phyloP scores from a whole-genome alignment of 2,113 vertebrate species.

The Gorsachius goisagi region DNA sequence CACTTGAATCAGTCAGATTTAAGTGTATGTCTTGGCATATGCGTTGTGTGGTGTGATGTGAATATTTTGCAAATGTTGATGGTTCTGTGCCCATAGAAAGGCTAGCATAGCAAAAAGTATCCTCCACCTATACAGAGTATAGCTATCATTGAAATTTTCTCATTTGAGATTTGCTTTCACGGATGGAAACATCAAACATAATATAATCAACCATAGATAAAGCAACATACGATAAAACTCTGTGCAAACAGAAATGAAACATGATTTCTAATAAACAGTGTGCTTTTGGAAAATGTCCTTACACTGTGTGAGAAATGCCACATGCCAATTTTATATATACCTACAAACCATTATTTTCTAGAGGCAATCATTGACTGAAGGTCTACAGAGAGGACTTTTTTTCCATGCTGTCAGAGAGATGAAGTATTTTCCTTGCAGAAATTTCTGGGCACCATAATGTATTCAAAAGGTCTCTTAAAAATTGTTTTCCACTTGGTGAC shows the following conservation, averaged over 20 bases:
- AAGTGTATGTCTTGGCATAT: background rate
- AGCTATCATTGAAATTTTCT: background rate
- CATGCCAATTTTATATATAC: background rate
- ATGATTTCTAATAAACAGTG: background rate
- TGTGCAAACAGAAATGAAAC: background rate
- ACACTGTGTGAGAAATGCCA: fast-evolving
- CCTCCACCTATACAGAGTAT: background rate
- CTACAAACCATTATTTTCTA: background rate
- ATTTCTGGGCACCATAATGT: background rate
- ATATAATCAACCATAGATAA: background rate
- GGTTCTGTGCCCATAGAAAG: background rate
- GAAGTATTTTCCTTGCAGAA: background rate
- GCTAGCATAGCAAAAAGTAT: background rate
- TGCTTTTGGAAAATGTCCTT: background rate
- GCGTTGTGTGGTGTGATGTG: background rate
- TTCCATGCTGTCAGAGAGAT: background rate
- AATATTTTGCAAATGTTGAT: background rate
- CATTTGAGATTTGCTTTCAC: background rate
- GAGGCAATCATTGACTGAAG: background rate
- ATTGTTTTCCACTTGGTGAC: background rate
- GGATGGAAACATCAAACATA: background rate
- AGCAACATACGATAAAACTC: background rate
- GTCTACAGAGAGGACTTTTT: background rate
- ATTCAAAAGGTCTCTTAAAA: background rate
- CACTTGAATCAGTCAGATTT: background rate